phyloP scores from a whole-genome alignment of 2,113 vertebrate species.

The Dinomys branickii region DNA sequence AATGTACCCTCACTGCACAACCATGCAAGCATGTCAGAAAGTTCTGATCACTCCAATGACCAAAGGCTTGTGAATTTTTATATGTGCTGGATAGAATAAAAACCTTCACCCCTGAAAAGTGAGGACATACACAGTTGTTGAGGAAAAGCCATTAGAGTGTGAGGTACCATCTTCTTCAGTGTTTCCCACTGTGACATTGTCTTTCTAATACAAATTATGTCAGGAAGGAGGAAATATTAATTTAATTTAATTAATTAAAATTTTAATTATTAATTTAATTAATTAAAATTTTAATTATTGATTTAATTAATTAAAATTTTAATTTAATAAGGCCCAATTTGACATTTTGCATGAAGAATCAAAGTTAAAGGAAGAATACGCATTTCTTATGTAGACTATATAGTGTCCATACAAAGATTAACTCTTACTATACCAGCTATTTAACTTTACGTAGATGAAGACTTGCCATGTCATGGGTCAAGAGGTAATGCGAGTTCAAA shows the following conservation, averaged over 20 bases:
- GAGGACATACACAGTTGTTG: not conserved
- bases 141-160: not conserved
- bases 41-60: not conserved
- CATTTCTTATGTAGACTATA: not conserved
- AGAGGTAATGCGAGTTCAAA: not conserved
- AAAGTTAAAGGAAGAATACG: not conserved
- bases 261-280: too few species aligned
- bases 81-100: not conserved
- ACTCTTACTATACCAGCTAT: not conserved
- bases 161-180: not conserved
- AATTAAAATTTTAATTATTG: too few species aligned
- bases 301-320: too few species aligned
- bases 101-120: not conserved
- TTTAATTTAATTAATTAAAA: too few species aligned
- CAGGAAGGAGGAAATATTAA: not conserved
- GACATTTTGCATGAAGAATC: constrained; percentile 12
- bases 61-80: not conserved
- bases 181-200: not conserved
- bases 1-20: not conserved
- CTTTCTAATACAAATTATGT: constrained; percentile 43
- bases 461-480: not conserved
- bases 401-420: not conserved
- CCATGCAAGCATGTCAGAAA: not conserved
- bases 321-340: constrained; percentile 27
- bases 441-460: constrained; percentile 35